phyloP scores from a whole-genome alignment of 2,113 vertebrate species.

The Syrrhaptes paradoxus region DNA sequence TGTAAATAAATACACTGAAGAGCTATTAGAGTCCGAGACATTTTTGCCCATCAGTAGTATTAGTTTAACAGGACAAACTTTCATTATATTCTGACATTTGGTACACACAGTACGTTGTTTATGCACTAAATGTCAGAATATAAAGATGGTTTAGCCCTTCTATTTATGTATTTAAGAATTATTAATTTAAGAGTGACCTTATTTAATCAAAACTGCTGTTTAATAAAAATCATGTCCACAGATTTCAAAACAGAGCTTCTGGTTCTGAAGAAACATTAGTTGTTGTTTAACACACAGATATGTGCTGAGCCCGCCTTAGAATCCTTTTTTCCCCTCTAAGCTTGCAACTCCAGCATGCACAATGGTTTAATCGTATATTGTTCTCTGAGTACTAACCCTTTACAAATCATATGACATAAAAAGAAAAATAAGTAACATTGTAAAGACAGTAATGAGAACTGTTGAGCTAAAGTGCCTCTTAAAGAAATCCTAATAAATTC shows the following conservation, averaged over 20 bases:
- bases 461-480: slow-evolving; percentile 93
- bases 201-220: slow-evolving; percentile 71
- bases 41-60: slow-evolving; percentile 40
- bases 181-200: slow-evolving; percentile 63
- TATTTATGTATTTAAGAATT: slow-evolving; percentile 52
- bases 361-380: slow-evolving; percentile 82
- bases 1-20: slow-evolving; percentile 30
- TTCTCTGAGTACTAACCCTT: slow-evolving; percentile 81
- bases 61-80: slow-evolving; percentile 33
- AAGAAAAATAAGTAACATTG: slow-evolving; percentile 85
- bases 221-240: slow-evolving; percentile 47
- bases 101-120: not conserved
- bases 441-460: slow-evolving; percentile 89
- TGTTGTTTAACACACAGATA: slow-evolving; percentile 58
- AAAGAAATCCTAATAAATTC: slow-evolving; percentile 90
- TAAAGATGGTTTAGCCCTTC: slow-evolving; percentile 47
- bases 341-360: slow-evolving; percentile 69
- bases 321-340: slow-evolving; percentile 62
- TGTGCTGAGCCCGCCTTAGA: slow-evolving; percentile 67
- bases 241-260: slow-evolving; percentile 61
- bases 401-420: slow-evolving; percentile 86
- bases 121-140: slow-evolving; percentile 32
- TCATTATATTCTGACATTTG: not conserved
- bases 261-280: slow-evolving; percentile 50
- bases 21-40: slow-evolving; percentile 33